Conservation (phyloP, 2,113 vertebrate genomes). For the Calidris pygmaea region DNA sequence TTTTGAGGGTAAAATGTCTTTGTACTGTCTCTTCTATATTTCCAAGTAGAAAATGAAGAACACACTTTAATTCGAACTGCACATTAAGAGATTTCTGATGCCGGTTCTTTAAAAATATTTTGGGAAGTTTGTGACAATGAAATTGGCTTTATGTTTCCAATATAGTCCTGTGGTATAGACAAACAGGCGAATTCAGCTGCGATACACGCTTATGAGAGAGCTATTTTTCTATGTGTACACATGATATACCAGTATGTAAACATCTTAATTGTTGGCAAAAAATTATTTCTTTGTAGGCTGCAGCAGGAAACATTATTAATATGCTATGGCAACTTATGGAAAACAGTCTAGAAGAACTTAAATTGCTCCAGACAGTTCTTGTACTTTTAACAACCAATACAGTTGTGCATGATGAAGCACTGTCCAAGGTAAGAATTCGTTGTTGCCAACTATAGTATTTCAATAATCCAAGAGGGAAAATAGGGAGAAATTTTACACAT, state of each 20-base stretch:
- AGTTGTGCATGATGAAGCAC: slow-evolving; percentile 94
- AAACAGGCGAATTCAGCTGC: not conserved
- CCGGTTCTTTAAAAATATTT: not conserved
- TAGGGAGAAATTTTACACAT: not conserved
- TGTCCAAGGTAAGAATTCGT: slow-evolving; percentile 88
- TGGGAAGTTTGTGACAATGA: not conserved
- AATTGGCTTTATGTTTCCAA: not conserved
- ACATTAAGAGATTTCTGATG: not conserved
- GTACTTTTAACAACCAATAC: slow-evolving; percentile 97
- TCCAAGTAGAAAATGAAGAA: not conserved
- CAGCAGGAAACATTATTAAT: slow-evolving; percentile 98
- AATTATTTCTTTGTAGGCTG: slow-evolving; percentile 79
- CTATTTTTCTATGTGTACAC: not conserved
- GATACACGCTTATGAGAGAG: not conserved
- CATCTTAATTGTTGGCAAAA: not conserved
- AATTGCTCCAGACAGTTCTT: slow-evolving; percentile 95
- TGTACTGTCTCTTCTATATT: not conserved
- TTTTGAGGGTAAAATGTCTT: not conserved
- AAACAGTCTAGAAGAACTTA: slow-evolving; percentile 96
- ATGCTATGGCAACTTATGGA: slow-evolving; percentile 99
- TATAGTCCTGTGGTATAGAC: not conserved
- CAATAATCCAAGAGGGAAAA: not conserved
- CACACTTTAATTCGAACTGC: not conserved
- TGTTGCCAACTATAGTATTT: not conserved
- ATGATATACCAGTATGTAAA: not conserved